These are phyloP conservation scores for Pediacus dermestoides DNA, from an alignment of 2,888 invertebrate species.

Conservation along the genomic window DNA sequence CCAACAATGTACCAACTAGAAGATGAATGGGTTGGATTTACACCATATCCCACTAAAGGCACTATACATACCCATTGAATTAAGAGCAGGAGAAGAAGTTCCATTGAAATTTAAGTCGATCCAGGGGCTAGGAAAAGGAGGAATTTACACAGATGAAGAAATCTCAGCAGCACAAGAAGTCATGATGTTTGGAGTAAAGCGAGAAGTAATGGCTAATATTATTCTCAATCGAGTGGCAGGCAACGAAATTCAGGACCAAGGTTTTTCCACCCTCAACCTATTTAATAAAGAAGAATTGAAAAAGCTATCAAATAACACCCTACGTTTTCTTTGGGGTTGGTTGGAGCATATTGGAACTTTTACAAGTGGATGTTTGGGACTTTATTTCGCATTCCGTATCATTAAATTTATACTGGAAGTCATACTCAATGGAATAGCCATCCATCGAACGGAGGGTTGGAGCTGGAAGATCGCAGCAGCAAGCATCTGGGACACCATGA, in stretches of 20 bases:
- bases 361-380: background rate
- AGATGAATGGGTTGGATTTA: background rate
- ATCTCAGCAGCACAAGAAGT: background rate
- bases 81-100: background rate
- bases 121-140: background rate
- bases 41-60: background rate
- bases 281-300: background rate
- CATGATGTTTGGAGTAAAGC: background rate
- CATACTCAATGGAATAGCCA: background rate
- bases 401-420: background rate
- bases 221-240: background rate
- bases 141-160: background rate
- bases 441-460: background rate
- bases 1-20: background rate
- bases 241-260: background rate
- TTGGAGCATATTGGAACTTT: background rate
- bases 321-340: background rate
- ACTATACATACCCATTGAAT: background rate
- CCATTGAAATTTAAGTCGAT: background rate
- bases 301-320: background rate
- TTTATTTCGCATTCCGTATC: background rate
- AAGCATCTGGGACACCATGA: constrained; percentile 15
- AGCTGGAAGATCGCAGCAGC: too few relatives aligned
- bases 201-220: background rate
- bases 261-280: background rate